Evolutionary conservation across 2,888 invertebrate genomes (phyloP).

Genomic region (Alloplasta piceator): DNA sequence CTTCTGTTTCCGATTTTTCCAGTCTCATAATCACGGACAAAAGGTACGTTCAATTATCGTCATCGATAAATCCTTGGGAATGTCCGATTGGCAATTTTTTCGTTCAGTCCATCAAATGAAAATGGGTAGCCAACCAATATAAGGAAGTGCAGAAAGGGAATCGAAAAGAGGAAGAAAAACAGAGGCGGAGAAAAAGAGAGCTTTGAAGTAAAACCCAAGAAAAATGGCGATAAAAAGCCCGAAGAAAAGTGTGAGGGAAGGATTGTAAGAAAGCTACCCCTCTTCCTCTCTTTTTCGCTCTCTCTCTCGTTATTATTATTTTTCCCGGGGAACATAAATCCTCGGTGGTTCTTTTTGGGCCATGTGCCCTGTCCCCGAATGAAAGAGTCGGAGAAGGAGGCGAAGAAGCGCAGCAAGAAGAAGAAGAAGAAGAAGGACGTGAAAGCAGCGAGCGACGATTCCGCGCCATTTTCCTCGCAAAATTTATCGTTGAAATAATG

Average conservation of each 20-base stretch:
- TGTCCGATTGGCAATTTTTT: conserved; percentile 19
- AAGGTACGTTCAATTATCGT: conserved; percentile 28
- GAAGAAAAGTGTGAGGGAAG: conserved; percentile 49
- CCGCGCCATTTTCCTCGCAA: conserved; percentile 71
- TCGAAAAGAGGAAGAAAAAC: conserved; percentile 29
- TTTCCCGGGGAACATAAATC: conserved; percentile 69
- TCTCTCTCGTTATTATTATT: conserved; percentile 67
- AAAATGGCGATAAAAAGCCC: conserved; percentile 49
- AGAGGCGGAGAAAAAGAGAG: conserved; percentile 46
- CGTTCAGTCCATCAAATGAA: conserved; percentile 22
- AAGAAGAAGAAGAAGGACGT: conserved; percentile 28
- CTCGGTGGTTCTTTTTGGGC: conserved; percentile 44
- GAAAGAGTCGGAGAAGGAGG: conserved; percentile 35
- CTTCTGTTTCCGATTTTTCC: conserved; percentile 41
- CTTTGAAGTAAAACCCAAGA: conserved; percentile 40
- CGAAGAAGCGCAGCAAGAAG: conserved; percentile 4
- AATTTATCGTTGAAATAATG: conserved; percentile 78
- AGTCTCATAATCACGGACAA: not conserved
- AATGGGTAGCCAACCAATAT: conserved; percentile 6
- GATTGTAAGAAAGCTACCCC: conserved; percentile 48
- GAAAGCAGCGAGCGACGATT: conserved; percentile 66
- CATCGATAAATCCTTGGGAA: conserved; percentile 49
- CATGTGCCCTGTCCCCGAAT: conserved; percentile 30
- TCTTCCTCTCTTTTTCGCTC: conserved; percentile 23
- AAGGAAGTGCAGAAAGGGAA: not conserved